These are phyloP conservation scores for Etheostoma spectabile DNA, from an alignment of 2,113 vertebrate genomes.

Conservation along the genomic window DNA sequence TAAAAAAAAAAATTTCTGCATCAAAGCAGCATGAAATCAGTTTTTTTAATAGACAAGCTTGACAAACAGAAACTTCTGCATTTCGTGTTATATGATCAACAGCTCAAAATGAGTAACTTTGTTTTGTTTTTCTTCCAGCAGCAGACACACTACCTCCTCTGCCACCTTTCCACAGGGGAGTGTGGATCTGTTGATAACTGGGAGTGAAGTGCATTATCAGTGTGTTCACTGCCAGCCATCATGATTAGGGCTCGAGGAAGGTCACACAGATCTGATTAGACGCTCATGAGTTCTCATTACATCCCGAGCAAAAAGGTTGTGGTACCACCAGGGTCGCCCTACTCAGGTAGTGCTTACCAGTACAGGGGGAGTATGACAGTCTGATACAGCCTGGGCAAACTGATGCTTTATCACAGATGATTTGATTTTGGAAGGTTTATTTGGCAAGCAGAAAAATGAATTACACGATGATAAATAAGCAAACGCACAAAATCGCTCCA, in stretches of 20 bases:
- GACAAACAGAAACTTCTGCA: conserved; percentile 12
- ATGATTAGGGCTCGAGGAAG: conserved; percentile 77
- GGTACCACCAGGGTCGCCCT: conserved; percentile 56
- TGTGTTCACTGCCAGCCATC: conserved; percentile 79
- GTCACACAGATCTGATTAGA: conserved; percentile 82
- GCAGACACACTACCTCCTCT: conserved; percentile 37
- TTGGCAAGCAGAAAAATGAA: conserved; percentile 44
- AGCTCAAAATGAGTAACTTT: conserved; percentile 45
- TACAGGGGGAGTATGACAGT: conserved; percentile 2
- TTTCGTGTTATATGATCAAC: conserved; percentile 53
- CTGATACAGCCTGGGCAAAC: conserved; percentile 8
- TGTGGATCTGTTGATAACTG: conserved; percentile 78
- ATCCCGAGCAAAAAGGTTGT: conserved; percentile 65
- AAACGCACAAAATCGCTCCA: conserved; percentile 40
- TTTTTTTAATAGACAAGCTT: neutral
- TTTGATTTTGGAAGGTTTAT: conserved; percentile 57
- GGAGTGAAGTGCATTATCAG: conserved; percentile 81
- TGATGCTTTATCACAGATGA: conserved; percentile 35
- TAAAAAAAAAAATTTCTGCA: conserved; percentile 20
- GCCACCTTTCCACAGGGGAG: conserved; percentile 72
- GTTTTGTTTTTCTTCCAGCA: neutral
- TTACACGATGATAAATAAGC: conserved; percentile 49
- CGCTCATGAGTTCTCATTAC: conserved; percentile 79
- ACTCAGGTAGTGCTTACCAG: conserved; percentile 60
- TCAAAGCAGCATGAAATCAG: conserved; percentile 19